Base-by-base conservation (phyloP, 2,113 vertebrate genomes). In the Hiodon alosoides region DNA sequence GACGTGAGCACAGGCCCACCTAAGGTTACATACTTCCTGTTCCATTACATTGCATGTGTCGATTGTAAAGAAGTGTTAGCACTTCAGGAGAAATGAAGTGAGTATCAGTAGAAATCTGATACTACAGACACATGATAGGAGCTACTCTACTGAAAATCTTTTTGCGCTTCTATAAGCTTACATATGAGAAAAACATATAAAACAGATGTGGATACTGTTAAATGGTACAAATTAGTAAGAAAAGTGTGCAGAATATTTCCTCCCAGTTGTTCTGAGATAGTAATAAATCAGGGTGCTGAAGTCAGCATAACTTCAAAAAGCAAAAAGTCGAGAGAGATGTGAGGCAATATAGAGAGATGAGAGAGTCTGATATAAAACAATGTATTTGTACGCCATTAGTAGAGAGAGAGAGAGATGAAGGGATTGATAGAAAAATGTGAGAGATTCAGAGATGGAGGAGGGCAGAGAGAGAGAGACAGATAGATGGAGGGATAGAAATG, bases 361-460 rank as follows among this genome's bases (percentile, higher is more conserved):
- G 52, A 52, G 14, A 46, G 50, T 14, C 52, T 10, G 14, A 7
- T 16, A n/a, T 7, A 52, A 14, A 13, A 68, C 1, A 8, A 31
- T 31, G 31, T 31, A 31, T 31, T 31, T 31, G 31, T 31, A 68
- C 11, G 51, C n/a, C 14, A n/a, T 4, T 16, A 3, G 6, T 17
- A 31, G 58, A 13, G 58, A 72, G 14, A 13, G 4, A 58, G 13
- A n/a, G 59, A 61, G 16, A 61, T 3, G 7, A 48, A 47, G 48
- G 16, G 4, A 54, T 61, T 10, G 47, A 16, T n/a, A 4, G 14
- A 11, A 55, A 54, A 53, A 16, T 6, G 75, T 70, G 64, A 76
- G 74, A 71, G 68, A 76, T 57, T 57, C 57, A 54, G 31, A 17
- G 50, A 76, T 65, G 78, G 77, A 84, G 78, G 76, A 80, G 82